These are phyloP conservation scores for Calcarius lapponicus DNA, from an alignment of 2,797 vertebrate genomes.

Conservation along the genomic window DNA sequence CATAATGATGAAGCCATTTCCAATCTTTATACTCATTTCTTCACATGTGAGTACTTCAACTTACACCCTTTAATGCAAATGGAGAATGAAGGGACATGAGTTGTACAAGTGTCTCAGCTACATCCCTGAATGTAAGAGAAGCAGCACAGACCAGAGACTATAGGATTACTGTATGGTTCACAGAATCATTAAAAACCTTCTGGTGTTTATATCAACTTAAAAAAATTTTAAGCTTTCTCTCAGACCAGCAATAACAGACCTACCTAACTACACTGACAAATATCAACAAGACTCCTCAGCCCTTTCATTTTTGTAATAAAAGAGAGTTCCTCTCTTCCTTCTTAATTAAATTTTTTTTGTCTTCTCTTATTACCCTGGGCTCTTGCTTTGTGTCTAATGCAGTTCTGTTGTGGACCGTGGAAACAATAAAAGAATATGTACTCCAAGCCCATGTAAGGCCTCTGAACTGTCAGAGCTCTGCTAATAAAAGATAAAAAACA, in stretches of 20 bases:
- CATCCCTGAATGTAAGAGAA: not conserved
- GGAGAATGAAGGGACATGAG: not conserved
- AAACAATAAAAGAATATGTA: constrained; percentile 15
- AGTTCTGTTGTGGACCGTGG: not conserved
- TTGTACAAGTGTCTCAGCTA: not conserved
- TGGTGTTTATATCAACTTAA: not conserved
- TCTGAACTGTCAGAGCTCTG: not conserved
- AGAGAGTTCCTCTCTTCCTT: not conserved
- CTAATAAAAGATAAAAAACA: not conserved
- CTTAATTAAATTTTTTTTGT: constrained; percentile 32
- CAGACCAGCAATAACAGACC: not conserved
- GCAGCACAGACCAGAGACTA: not conserved
- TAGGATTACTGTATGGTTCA: not conserved
- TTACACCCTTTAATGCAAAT: not conserved
- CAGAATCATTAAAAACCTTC: not conserved
- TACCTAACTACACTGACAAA: constrained; percentile 1
- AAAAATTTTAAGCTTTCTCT: constrained; percentile 9
- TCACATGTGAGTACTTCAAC: not conserved
- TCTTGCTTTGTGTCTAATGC: constrained; percentile 1
- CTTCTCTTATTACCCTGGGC: constrained; percentile 13
- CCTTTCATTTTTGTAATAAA: constrained; percentile 27
- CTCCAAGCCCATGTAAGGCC: not conserved
- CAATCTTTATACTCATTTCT: not conserved
- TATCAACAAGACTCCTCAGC: not conserved
- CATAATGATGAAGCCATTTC: not conserved